These are phyloP conservation scores for Vombatus ursinus DNA, from an alignment of 2,113 vertebrate species.

Conservation along the genomic window DNA sequence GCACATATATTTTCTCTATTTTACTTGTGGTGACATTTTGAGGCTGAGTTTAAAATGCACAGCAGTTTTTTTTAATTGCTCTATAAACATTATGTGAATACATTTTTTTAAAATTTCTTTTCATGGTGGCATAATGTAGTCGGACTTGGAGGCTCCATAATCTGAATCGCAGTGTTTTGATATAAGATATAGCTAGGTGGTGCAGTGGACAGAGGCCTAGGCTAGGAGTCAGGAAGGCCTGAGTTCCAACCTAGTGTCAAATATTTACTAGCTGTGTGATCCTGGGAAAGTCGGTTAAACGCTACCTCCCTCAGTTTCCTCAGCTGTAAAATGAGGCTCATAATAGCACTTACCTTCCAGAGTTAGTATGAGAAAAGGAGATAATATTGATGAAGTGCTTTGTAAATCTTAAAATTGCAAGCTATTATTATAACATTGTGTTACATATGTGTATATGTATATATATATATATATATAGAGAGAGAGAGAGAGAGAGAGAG, in stretches of 20 bases:
- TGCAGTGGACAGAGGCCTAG: background rate
- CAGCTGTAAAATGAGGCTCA: background rate
- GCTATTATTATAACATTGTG: background rate
- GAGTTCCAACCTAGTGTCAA: background rate
- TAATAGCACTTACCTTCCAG: background rate
- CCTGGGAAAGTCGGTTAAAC: background rate
- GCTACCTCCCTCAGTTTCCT: background rate
- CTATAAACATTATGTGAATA: slow-evolving; percentile 14
- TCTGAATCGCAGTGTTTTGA: background rate
- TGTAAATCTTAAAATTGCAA: background rate
- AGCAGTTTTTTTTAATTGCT: background rate
- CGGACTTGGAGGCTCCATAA: background rate
- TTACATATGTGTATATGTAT: background rate
- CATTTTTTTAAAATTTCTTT: background rate
- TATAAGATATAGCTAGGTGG: background rate
- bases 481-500: too few species aligned
- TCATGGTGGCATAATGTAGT: background rate
- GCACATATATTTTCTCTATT: background rate
- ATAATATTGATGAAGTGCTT: background rate
- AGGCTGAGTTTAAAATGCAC: slow-evolving; percentile 31
- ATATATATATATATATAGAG: too few species aligned
- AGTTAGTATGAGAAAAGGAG: background rate
- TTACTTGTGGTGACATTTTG: slow-evolving; percentile 45
- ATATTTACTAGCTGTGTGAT: background rate
- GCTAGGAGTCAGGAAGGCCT: background rate